Evolutionary conservation across 2,113 vertebrate genomes (phyloP).

Genomic region (Cyanoramphus novaezelandiae): DNA sequence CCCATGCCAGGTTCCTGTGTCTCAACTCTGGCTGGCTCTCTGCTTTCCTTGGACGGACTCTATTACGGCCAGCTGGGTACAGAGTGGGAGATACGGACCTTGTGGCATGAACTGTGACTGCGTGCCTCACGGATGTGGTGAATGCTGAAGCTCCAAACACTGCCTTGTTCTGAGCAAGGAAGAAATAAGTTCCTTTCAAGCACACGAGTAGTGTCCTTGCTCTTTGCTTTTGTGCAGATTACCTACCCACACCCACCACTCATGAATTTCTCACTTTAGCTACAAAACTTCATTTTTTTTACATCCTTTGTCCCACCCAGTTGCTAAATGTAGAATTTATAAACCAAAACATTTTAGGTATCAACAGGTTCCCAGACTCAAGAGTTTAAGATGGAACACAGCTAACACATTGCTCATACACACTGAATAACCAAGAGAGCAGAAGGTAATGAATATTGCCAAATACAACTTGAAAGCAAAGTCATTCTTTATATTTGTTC

Average conservation of each 20-base stretch:
- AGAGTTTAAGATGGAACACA: neutral
- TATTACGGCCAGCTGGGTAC: neutral
- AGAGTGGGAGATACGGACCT: accelerated
- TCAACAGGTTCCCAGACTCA: neutral
- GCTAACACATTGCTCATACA: neutral
- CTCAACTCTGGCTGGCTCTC: neutral
- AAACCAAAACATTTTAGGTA: neutral
- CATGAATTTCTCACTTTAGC: neutral
- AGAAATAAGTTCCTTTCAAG: neutral
- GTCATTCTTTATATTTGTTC: neutral
- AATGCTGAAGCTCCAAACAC: neutral
- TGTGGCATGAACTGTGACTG: accelerated
- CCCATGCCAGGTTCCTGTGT: neutral
- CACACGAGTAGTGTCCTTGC: neutral
- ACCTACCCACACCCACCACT: neutral
- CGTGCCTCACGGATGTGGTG: accelerated
- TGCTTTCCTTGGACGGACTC: neutral
- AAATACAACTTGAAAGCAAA: neutral
- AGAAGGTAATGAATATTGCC: neutral
- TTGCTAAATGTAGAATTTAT: neutral
- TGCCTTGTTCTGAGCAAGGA: neutral
- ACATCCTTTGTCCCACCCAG: accelerated
- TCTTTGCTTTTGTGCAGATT: neutral
- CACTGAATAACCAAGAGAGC: neutral
- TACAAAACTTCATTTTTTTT: neutral